Base-by-base conservation (phyloP, 2,888 invertebrate species). In the Phorcus lineatus region DNA sequence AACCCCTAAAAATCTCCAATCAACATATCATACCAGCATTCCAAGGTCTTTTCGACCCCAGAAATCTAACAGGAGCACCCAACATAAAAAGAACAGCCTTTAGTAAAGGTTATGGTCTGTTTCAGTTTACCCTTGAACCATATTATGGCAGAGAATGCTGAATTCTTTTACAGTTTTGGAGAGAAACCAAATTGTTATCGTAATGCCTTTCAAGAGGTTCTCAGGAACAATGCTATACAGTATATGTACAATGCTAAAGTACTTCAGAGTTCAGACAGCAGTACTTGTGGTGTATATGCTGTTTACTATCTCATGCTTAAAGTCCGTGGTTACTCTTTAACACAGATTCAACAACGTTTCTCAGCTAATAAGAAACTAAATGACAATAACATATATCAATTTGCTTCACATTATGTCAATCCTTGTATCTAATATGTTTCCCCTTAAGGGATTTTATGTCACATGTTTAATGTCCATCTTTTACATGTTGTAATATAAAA, bases 121-220 rank as follows among this genome's bases (percentile, higher is more conserved):
- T 22, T 11, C n/a, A 52, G 11, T 74, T 74, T 52, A 52, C 2
- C 0, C 17, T 74, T 4, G 47, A 47, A 6, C 47, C 47, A 6
- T 11, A 1, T 47, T 11, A 47, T 36, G 40, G 17, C n/a, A n/a
- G n/a, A n/a, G n/a, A n/a, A n/a, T n/a, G n/a, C n/a, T 0, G 70
- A 78, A 70, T 78, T 54, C 36, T 78, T 78, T 19, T 70, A 78
- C 22, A 78, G 78, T 78, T 78, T 70, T n/a, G 74, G 78, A 0
- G 11, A 55, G 1, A 19, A 1, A 40, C 74, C 74, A 1, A 3
- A 6, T 4, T 47, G n/a, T 47, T 74, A 74, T 47, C 40, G 74
- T 6, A 7, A 3, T 36, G 4, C 4, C 7, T 24, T 66, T 66
- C 13, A 22, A 24, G 11, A 24, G 28, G 11, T 28, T 47, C n/a